Conservation (phyloP, 2,113 vertebrate genomes). For the Origma solitaria region DNA sequence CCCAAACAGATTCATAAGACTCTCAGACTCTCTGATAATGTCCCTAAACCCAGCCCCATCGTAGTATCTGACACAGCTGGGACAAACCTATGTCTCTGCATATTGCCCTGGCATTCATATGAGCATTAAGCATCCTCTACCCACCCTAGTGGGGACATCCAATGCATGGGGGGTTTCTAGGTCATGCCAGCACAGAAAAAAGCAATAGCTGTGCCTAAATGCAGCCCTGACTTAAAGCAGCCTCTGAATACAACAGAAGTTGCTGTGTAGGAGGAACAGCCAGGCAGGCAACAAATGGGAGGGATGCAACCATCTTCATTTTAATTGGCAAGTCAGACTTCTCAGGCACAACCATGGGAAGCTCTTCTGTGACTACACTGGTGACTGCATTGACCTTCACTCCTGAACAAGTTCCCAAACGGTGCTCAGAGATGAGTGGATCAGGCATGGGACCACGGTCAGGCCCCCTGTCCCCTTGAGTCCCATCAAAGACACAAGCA, state of each 20-base stretch:
- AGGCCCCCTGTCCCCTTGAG: background rate
- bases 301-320: background rate
- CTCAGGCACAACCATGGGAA: background rate
- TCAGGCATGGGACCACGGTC: background rate
- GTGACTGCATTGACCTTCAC: background rate
- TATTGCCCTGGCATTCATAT: background rate
- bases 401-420: background rate
- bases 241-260: accelerated
- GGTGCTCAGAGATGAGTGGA: background rate
- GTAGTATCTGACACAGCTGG: background rate
- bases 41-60: background rate
- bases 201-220: background rate
- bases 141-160: background rate
- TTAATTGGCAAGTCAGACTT: background rate
- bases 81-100: background rate
- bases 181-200: background rate
- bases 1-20: background rate
- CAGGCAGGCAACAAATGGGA: background rate
- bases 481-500: background rate
- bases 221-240: background rate
- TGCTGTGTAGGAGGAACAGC: background rate
- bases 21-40: background rate
- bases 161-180: background rate
- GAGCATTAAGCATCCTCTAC: background rate
- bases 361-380: background rate